Percentiles rank a stretch among this genome's conserved stretches.
Conservation (phyloP, 2,113 vertebrate species). For the Mohoua ochrocephala region DNA sequence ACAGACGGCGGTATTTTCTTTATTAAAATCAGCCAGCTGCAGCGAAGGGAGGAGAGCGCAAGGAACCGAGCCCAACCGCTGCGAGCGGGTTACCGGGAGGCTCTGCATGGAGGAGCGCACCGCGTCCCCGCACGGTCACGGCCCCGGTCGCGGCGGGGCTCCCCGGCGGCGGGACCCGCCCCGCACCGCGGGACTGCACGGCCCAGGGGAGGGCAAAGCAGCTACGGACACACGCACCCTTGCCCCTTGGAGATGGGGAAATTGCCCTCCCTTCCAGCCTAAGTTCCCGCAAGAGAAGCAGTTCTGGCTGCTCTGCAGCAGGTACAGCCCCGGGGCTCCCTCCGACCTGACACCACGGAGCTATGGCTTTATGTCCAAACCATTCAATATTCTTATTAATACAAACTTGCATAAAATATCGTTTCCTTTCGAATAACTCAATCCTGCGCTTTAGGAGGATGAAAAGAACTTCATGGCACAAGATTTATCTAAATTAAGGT, state of each 20-base stretch:
- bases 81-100: background rate
- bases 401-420: background rate
- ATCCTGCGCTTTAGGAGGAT: background rate
- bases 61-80: background rate
- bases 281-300: background rate
- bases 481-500: background rate
- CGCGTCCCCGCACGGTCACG: background rate
- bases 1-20: background rate
- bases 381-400: background rate
- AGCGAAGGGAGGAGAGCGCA: background rate
- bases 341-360: background rate
- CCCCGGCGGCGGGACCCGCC: background rate
- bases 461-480: background rate
- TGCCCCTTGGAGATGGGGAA: background rate
- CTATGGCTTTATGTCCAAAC: background rate
- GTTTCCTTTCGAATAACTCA: background rate
- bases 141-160: background rate
- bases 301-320: background rate
- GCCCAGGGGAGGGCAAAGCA: background rate
- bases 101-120: background rate
- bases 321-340: background rate
- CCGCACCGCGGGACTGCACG: background rate
- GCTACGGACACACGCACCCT: background rate
- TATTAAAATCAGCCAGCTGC: constrained; percentile 10
- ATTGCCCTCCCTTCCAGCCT: accelerated